Evolutionary conservation across 92 coral and sea anemone species (phyloP).

Genomic region (Anthopleura xanthogrammica): DNA sequence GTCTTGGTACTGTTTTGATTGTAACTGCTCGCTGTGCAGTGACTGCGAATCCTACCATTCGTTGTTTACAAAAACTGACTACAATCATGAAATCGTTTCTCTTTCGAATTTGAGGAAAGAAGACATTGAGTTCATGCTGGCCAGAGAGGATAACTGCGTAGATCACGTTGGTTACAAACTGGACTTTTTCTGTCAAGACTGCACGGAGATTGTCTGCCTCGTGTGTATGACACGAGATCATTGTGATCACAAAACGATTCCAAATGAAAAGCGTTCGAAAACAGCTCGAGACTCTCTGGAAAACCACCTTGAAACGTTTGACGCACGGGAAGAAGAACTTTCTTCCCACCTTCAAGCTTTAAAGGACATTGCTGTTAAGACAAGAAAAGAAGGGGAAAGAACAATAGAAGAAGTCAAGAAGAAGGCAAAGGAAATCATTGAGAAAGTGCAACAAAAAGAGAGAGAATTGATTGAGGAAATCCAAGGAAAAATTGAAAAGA

Average conservation of each 20-base stretch:
- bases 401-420: background rate
- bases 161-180: background rate
- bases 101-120: conserved; percentile 10
- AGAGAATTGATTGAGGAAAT: background rate
- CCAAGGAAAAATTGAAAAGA: background rate
- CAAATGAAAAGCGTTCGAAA: background rate
- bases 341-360: background rate
- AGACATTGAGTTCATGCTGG: background rate
- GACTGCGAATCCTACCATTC: background rate
- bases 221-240: conserved; percentile 8
- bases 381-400: background rate
- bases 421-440: background rate
- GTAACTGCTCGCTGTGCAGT: background rate
- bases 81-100: background rate
- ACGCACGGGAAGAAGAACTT: background rate
- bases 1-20: conserved; percentile 11
- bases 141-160: conserved; percentile 11
- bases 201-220: background rate
- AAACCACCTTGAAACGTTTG: background rate
- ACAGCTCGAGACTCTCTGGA: background rate
- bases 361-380: background rate
- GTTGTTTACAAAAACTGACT: background rate
- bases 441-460: background rate
- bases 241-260: background rate
- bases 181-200: conserved; percentile 9